These are phyloP conservation scores for Hydra vulgaris DNA, from an alignment of 30 jellyfish, hydroid and myxozoan genomes.

Conservation along the genomic window DNA sequence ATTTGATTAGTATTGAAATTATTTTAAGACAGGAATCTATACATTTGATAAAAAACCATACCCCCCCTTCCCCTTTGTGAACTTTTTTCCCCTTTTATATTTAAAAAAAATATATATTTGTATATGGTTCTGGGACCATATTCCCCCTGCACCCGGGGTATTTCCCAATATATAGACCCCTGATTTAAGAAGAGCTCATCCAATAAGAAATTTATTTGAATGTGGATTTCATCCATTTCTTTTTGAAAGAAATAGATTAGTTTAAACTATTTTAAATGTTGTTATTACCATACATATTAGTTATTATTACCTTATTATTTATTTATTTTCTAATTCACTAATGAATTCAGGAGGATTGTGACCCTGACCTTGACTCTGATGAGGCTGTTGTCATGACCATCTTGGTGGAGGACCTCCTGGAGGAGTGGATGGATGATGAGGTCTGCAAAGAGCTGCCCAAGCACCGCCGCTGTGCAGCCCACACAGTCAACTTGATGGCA, in stretches of 20 bases:
- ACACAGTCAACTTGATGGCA: conserved; percentile 19
- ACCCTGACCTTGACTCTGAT: not conserved
- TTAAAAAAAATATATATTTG: not conserved
- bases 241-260: not conserved
- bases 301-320: not conserved
- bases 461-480: conserved; percentile 19
- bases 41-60: not conserved
- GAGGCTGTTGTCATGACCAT: conserved; percentile 1
- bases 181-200: not conserved
- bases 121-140: not conserved
- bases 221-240: not conserved
- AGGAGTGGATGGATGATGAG: not conserved
- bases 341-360: not conserved
- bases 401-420: not conserved
- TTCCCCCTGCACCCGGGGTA: not conserved
- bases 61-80: not conserved
- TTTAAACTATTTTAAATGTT: not conserved
- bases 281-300: not conserved
- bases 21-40: not conserved
- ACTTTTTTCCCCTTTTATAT: too few species aligned
- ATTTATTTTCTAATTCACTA: not conserved
- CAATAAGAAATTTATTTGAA: not conserved
- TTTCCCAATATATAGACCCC: not conserved
- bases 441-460: conserved; percentile 7
- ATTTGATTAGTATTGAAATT: not conserved